These are phyloP conservation scores for Nomada goodeniana DNA, from an alignment of 2,888 invertebrate species.

Conservation along the genomic window DNA sequence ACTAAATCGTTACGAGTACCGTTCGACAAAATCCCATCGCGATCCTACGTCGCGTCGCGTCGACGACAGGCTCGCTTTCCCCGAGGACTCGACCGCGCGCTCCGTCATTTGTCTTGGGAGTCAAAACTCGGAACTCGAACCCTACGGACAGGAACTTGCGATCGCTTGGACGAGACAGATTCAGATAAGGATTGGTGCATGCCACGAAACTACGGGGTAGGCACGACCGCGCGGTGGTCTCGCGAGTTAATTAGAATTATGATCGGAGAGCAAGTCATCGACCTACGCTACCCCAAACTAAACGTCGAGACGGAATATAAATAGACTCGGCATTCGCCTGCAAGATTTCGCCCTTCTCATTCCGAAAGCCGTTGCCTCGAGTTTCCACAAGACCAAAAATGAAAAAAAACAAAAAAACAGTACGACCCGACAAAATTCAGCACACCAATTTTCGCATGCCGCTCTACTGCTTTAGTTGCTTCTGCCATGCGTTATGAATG, in stretches of 20 bases:
- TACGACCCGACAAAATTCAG: constrained; percentile 14
- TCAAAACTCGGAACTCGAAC: not conserved
- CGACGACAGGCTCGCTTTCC: not conserved
- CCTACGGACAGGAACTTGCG: not conserved
- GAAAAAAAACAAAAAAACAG: too few relatives aligned
- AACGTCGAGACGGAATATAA: constrained; percentile 62
- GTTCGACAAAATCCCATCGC: not conserved
- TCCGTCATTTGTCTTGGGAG: constrained; percentile 30
- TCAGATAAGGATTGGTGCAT: constrained; percentile 70
- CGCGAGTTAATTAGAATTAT: too few relatives aligned
- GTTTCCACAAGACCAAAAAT: not conserved
- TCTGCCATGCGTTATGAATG: constrained; percentile 67
- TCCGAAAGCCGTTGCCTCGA: constrained; percentile 1
- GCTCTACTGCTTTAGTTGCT: constrained; percentile 62
- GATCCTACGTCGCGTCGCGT: not conserved
- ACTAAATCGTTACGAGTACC: not conserved
- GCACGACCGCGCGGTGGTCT: too few relatives aligned
- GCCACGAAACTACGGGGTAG: not conserved
- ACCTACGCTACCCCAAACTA: constrained; percentile 16
- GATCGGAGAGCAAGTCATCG: not conserved
- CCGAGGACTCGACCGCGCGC: constrained; percentile 2
- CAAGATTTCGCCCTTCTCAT: not conserved
- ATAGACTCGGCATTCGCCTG: constrained; percentile 70
- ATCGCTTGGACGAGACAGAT: not conserved
- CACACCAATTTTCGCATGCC: constrained; percentile 60